Evolutionary conservation across 1,140 invertebrate species (phyloP), one percentile per base, ranked within the genome.

Genomic region (Aphelenchoides avenae): DNA sequence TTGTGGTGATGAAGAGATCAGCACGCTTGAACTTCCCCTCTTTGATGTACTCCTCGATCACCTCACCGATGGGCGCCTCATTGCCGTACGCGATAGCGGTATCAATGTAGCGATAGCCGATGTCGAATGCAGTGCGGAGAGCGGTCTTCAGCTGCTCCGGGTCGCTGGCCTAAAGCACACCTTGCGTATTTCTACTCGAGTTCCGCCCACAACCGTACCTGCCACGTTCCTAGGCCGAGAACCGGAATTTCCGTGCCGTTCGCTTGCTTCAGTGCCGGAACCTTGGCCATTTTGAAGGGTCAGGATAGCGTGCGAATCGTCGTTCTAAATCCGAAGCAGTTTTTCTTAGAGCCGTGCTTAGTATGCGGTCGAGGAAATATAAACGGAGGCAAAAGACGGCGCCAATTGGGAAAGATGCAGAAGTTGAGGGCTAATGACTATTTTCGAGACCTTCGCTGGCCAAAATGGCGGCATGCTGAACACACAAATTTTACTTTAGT

Each of bases 41-140:
- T n/a, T 62, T 43, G 29, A 44, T 57, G 29, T 62, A 68, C 30
- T 62, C 64, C 24, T 62, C 48, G 9, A 62, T 47, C 3, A 62
- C 63, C 15, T 62, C 60, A 1, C 60, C 60, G 30, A 62, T 68
- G 18, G 27, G 48, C 33, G 31, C 47, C 44, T 62, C 60, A 31
- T 62, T 62, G 31, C 41, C 47, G 24, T 62, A 62, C 20, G 47
- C n/a, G 30, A 27, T 26, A 20, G 64, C 60, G 20, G 60, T 62
- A 71, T 89, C 87, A 51, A 89, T 87, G 62, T 87, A 87, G 27
- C 86, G 81, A 68, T 62, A 65, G 11, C 86, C 84, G 63, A 60
- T 75, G 22, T 84, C 76, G 18, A 86, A 68, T 18, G 84, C 87
- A 48, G 78, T 78, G 41, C 84, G 82, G 0, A 89, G 79, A 26